Evolutionary conservation across 2,888 invertebrate genomes (phyloP), one percentile per base, ranked within the genome.

Genomic region (Morinoia aosen): DNA sequence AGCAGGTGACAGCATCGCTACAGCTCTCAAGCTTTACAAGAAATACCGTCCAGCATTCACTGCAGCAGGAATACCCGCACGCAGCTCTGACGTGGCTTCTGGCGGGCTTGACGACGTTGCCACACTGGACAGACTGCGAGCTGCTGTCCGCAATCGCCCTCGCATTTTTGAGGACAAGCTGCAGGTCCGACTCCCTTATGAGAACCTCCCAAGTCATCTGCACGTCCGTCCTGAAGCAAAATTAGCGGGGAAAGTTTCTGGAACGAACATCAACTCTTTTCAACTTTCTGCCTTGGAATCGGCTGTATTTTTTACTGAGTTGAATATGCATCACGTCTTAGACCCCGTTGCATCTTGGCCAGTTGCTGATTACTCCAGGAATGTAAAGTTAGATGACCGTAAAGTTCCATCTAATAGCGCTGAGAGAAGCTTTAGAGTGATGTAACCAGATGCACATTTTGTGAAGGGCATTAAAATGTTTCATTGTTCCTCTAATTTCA

Each of bases 1-100:
- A 33, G 76, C 95, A 95, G 95, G 95, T 91, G 95, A 95, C 61
- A 93, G 90, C 5, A 64, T 64, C 25, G 95, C 56, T 40, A 64
- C 90, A 58, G 93, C 93, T 90, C 61, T 56, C 40, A 64, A 39
- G 48, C 88, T 95, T 58, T 95, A 95, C 94, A 19, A 91, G 40
- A 95, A 95, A 91, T 95, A 95, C 48, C 95, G 93, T 14, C 93
- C 93, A 14, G 93, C 93, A 5, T 91, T 95, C 12, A 64, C 57
- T 39, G 58, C 48, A 10, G 39, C 58, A 5, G 61, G 94, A 94
- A 58, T 94, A 76, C 76, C 76, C 25, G 25, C 33, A 10, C 25
- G 33, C 25, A 33, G 76, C 33, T 33, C 76, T 76, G 76, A 76
- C 76, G 16, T 76, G 76, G 76, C 19, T 76, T 16, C 16, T 76